phyloP scores from a whole-genome alignment of 2,888 invertebrate genomes.

The Hypomecis punctinalis region DNA sequence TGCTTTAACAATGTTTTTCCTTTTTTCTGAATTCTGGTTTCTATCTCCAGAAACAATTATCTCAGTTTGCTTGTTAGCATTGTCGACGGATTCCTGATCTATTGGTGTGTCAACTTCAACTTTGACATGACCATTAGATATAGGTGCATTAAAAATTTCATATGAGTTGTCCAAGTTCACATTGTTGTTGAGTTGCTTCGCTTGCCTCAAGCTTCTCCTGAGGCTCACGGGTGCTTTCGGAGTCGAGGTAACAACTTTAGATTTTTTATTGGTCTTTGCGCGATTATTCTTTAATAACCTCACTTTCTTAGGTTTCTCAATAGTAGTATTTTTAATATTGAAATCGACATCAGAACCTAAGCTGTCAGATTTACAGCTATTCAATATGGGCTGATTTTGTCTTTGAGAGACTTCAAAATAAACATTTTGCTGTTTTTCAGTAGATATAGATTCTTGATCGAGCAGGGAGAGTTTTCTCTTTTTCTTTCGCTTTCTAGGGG shows the following conservation, averaged over 20 bases:
- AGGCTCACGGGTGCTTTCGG: conserved; percentile 60
- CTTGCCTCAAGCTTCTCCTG: conserved; percentile 69
- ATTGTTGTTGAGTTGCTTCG: conserved; percentile 58
- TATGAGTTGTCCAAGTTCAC: conserved; percentile 64
- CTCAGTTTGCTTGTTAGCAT: conserved; percentile 45
- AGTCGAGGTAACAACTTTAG: conserved; percentile 71
- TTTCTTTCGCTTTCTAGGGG: conserved; percentile 64
- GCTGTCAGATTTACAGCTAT: conserved; percentile 62
- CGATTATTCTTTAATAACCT: conserved; percentile 59
- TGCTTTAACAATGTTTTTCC: conserved; percentile 43
- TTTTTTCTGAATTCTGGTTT: conserved; percentile 49
- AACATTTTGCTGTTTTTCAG: conserved; percentile 64
- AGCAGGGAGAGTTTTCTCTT: conserved; percentile 68
- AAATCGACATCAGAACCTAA: conserved; percentile 70
- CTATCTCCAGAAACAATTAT: conserved; percentile 51
- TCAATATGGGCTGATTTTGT: conserved; percentile 51
- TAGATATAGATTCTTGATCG: conserved; percentile 65
- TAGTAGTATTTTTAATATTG: conserved; percentile 68
- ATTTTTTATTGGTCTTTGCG: conserved; percentile 62
- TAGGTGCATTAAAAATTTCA: conserved; percentile 55
- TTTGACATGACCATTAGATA: conserved; percentile 53
- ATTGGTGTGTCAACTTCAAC: conserved; percentile 32
- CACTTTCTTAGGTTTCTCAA: conserved; percentile 59
- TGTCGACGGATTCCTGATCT: conserved; percentile 40
- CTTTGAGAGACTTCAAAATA: conserved; percentile 67